Evolutionary conservation across 2,888 invertebrate species (phyloP).

Genomic region (Ypsolopha sequella): DNA sequence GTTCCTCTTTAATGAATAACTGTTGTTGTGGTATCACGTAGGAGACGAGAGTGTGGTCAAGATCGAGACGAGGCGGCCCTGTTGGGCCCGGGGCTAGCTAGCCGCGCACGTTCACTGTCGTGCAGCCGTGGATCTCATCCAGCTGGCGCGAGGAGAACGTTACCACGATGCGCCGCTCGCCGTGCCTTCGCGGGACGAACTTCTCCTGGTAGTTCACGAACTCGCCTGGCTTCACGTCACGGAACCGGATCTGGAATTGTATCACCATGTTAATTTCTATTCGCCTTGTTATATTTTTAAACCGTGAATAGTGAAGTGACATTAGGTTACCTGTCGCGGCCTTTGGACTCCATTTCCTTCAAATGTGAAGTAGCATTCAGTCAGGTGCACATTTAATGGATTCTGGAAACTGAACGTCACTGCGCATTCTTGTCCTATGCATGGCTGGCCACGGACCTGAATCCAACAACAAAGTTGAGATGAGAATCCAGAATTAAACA

Average conservation of each 20-base stretch:
- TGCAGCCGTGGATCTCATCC: constrained; percentile 73
- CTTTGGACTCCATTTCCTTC: constrained; percentile 78
- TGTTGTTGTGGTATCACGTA: constrained; percentile 48
- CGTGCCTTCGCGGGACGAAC: constrained; percentile 69
- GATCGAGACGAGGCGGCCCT: constrained; percentile 43
- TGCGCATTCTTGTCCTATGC: constrained; percentile 64
- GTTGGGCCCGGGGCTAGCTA: constrained; percentile 58
- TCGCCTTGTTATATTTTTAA: too few species aligned
- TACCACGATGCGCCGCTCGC: constrained; percentile 74
- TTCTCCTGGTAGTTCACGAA: constrained; percentile 72
- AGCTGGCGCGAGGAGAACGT: constrained; percentile 76
- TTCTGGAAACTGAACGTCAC: constrained; percentile 76
- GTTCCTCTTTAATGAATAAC: constrained; percentile 52
- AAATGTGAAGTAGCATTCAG: constrained; percentile 76
- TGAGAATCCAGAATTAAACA: background rate
- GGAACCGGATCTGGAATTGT: constrained; percentile 50
- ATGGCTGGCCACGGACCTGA: constrained; percentile 59
- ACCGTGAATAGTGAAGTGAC: too few species aligned
- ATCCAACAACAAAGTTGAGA: background rate
- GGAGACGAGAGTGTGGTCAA: constrained; percentile 46
- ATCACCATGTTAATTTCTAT: too few species aligned
- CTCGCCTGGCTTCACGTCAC: constrained; percentile 75
- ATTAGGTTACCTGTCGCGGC: constrained; percentile 60
- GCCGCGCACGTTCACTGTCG: constrained; percentile 64
- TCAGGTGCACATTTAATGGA: constrained; percentile 73